A percentile compares a stretch with the other conserved stretches of the same genome.
These are phyloP conservation scores for Melanophora roralis DNA, from an alignment of 2,888 invertebrate genomes.

Conservation along the genomic window DNA sequence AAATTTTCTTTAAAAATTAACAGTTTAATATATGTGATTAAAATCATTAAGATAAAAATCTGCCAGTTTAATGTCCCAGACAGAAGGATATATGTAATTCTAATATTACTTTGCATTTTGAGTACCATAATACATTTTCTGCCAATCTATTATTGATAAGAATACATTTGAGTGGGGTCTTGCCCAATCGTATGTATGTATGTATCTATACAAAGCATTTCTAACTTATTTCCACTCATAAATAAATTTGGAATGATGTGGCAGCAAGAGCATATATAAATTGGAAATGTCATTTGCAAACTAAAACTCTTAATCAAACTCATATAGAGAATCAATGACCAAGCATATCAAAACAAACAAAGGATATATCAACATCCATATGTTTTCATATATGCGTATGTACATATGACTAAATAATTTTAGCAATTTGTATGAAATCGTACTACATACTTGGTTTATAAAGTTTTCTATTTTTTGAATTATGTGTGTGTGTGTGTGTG, in stretches of 20 bases:
- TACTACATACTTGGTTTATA: not conserved
- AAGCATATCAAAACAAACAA: slow-evolving; percentile 49
- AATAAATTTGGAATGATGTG: slow-evolving; percentile 9
- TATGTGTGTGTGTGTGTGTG: not conserved
- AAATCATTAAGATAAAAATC: too few relatives aligned
- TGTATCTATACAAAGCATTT: not conserved
- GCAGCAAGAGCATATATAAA: slow-evolving; percentile 29
- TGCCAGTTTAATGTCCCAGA: not conserved
- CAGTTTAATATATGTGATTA: too few relatives aligned
- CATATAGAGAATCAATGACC: slow-evolving; percentile 62
- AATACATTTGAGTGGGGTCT: too few relatives aligned
- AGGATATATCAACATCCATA: not conserved
- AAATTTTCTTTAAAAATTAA: too few relatives aligned
- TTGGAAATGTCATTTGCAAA: slow-evolving; percentile 58
- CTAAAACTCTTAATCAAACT: slow-evolving; percentile 62
- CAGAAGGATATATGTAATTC: not conserved
- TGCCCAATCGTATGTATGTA: too few relatives aligned
- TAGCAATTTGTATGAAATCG: not conserved
- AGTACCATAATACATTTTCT: slow-evolving; percentile 19
- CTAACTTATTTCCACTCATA: not conserved
- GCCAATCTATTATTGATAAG: slow-evolving; percentile 28
- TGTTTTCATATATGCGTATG: not conserved
- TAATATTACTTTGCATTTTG: too few relatives aligned
- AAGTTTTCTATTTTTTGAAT: not conserved
- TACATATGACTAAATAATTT: not conserved